Evolutionary conservation across 2,888 invertebrate genomes (phyloP), one percentile per base, ranked within the genome.

Genomic region (Tenthredo livida): DNA sequence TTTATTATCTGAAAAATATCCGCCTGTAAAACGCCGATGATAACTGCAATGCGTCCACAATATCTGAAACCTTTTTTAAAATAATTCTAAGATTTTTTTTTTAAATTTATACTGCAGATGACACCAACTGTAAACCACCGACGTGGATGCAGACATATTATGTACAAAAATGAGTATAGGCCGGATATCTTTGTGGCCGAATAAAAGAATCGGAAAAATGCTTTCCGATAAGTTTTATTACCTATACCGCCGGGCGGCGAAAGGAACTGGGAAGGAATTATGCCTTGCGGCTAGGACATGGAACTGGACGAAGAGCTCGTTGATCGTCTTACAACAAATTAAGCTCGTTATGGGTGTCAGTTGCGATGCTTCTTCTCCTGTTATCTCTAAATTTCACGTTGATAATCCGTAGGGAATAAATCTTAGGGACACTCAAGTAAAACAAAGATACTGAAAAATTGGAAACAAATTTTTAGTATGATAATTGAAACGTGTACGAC

Each of bases 281-380:
- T 17, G 21, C 73, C 73, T 43, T 21, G 21, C 43, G 43, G 73
- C 43, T 43, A 29, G 43, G 21, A 73, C 73, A 43, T 43, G 43
- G 15, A 73, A 43, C 21, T 4, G 3, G 25, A 73, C 43, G 43
- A 73, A 43, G 0, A 21, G 21, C 73, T 73, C 43, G 43, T 73
- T 73, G 73, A 73, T 73, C 43, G 73, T 73, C 25, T 43, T 3
- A 73, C 73, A 12, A 43, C 25, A 73, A 73, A 43, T 73, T 70
- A 40, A 70, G 70, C 33, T 70, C 37, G n/a, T 70, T 70, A 70
- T n/a, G 15, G n/a, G 15, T 29, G 4, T 29, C 50, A 50, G 70
- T n/a, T 29, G n/a, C n/a, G n/a, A 9, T 70, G 40, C 33, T 70
- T 70, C n/a, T 37, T 40, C 17, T 70, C 25, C 29, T n/a, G 33